Evolutionary conservation across 2,113 vertebrate species (phyloP).

Genomic region (Cygnus atratus): DNA sequence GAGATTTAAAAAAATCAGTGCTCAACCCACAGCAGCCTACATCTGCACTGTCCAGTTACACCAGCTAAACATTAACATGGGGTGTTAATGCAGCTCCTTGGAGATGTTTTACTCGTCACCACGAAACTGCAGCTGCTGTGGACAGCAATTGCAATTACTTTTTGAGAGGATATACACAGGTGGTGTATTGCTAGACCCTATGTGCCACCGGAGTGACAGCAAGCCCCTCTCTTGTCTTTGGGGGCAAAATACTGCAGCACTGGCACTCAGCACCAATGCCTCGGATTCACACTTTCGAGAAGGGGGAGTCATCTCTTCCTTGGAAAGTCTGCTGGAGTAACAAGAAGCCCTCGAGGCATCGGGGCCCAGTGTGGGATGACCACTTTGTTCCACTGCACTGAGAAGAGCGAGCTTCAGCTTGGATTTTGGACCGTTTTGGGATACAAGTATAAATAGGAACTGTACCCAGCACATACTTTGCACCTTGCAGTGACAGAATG

Average conservation of each 20-base stretch:
- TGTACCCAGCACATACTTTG: not conserved
- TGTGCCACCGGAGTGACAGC: not conserved
- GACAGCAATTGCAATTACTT: not conserved
- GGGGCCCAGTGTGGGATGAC: not conserved
- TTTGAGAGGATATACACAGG: not conserved
- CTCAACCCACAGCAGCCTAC: not conserved
- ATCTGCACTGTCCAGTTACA: not conserved
- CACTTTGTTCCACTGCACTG: slow-evolving; percentile 1
- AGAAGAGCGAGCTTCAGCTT: not conserved
- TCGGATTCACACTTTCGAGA: not conserved
- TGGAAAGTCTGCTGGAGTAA: not conserved
- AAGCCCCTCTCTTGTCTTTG: fast-evolving
- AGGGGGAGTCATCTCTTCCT: not conserved
- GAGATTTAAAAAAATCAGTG: not conserved
- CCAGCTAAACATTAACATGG: not conserved
- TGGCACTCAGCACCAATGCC: fast-evolving
- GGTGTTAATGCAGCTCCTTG: not conserved
- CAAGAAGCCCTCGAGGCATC: not conserved
- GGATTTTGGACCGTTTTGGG: not conserved
- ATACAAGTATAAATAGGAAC: slow-evolving; percentile 15
- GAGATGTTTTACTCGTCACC: not conserved
- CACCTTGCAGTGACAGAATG: slow-evolving; percentile 26
- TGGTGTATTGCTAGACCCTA: not conserved
- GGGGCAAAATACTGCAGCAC: not conserved
- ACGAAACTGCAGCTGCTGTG: not conserved